Conservation (phyloP, 2,888 invertebrate species). For the Atethmia centrago region DNA sequence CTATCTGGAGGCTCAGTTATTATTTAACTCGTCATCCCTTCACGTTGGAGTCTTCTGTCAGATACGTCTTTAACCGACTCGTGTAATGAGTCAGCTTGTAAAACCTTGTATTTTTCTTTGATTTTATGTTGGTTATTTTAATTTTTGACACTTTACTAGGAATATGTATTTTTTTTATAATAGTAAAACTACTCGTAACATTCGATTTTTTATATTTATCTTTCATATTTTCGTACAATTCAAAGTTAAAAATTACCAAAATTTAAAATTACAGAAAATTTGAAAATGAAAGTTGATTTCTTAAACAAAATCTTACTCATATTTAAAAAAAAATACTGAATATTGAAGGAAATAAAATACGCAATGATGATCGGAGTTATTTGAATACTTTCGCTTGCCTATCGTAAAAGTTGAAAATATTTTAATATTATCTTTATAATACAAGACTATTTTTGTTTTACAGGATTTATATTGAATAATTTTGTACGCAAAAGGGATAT, state of each 20-base stretch:
- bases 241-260: background rate
- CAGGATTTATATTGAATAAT: background rate
- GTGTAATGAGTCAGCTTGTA: conserved; percentile 53
- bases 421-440: background rate
- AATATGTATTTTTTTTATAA: background rate
- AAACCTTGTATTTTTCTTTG: conserved; percentile 22
- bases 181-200: background rate
- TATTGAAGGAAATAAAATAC: background rate
- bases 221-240: background rate
- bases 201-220: background rate
- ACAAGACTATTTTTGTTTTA: background rate
- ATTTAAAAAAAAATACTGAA: background rate
- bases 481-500: conserved; percentile 13
- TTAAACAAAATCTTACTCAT: background rate
- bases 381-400: background rate
- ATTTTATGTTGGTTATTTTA: conserved; percentile 23
- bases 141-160: background rate
- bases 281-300: background rate
- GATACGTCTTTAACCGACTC: conserved; percentile 74
- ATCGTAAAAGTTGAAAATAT: background rate
- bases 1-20: conserved; percentile 75
- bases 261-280: background rate
- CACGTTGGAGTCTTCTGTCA: conserved; percentile 75
- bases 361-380: background rate
- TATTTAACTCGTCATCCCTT: conserved; percentile 76